These are phyloP conservation scores for Drosophila kanekoi DNA, from an alignment of 2,888 invertebrate genomes.

Conservation along the genomic window DNA sequence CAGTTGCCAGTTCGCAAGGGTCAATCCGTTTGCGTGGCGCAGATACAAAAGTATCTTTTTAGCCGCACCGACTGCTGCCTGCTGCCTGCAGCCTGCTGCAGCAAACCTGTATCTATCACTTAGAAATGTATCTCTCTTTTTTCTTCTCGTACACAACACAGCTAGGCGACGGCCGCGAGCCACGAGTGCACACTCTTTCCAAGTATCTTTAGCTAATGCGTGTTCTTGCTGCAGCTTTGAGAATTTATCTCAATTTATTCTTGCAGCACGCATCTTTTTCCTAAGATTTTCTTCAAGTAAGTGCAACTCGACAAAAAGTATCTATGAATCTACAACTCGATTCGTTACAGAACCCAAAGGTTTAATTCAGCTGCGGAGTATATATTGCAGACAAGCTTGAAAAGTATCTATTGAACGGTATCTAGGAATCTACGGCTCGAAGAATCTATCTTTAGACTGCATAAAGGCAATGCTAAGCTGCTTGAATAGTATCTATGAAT, in stretches of 20 bases:
- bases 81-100: too few species aligned
- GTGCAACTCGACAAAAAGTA: background rate
- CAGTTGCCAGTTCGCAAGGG: constrained; percentile 52
- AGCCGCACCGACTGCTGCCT: background rate
- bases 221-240: too few species aligned
- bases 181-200: background rate
- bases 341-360: background rate
- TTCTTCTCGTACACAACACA: too few species aligned
- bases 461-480: too few species aligned
- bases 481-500: too few species aligned
- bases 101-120: constrained; percentile 56
- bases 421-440: too few species aligned
- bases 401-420: background rate
- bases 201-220: constrained; percentile 1
- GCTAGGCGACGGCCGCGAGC: background rate
- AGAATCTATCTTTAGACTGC: too few species aligned
- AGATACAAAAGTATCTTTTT: constrained; percentile 32
- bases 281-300: too few species aligned
- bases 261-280: too few species aligned
- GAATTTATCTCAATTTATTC: too few species aligned
- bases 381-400: too few species aligned
- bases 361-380: too few species aligned
- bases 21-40: constrained; percentile 54
- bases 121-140: constrained; percentile 26
- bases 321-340: background rate